Evolutionary conservation across 2,888 invertebrate species (phyloP).

Genomic region (Tetrapedia diversipes): DNA sequence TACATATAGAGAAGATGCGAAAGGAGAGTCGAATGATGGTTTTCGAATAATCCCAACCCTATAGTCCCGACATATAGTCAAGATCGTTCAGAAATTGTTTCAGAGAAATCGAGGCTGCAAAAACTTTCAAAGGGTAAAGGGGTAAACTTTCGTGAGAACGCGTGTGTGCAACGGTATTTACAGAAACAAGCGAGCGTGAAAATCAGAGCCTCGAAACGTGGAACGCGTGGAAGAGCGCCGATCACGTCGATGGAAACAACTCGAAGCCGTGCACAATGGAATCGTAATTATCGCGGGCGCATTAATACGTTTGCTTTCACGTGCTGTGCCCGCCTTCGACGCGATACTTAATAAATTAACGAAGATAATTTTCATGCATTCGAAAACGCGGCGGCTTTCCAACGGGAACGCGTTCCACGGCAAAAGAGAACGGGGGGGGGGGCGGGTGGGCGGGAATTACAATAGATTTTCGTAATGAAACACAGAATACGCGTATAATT

Average conservation of each 20-base stretch:
- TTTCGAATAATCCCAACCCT: too few relatives aligned
- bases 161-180: too few relatives aligned
- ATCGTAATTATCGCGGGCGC: constrained; percentile 35
- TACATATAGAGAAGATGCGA: too few relatives aligned
- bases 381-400: neutral
- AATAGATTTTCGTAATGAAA: constrained; percentile 41
- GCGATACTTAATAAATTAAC: constrained; percentile 35
- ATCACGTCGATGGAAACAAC: constrained; percentile 12
- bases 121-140: neutral
- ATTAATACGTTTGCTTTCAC: constrained; percentile 30
- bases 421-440: neutral
- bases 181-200: too few relatives aligned
- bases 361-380: constrained; percentile 44
- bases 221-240: neutral
- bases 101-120: neutral
- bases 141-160: neutral
- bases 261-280: constrained; percentile 13
- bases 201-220: fast-evolving
- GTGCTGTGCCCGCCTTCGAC: constrained; percentile 11
- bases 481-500: neutral
- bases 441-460: neutral
- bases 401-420: neutral
- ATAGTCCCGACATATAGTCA: too few relatives aligned
- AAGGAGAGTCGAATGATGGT: too few relatives aligned
- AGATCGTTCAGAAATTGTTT: too few relatives aligned